These are phyloP conservation scores for Cyclargus thomasi DNA, from an alignment of 1,140 invertebrate genomes.

Conservation along the genomic window DNA sequence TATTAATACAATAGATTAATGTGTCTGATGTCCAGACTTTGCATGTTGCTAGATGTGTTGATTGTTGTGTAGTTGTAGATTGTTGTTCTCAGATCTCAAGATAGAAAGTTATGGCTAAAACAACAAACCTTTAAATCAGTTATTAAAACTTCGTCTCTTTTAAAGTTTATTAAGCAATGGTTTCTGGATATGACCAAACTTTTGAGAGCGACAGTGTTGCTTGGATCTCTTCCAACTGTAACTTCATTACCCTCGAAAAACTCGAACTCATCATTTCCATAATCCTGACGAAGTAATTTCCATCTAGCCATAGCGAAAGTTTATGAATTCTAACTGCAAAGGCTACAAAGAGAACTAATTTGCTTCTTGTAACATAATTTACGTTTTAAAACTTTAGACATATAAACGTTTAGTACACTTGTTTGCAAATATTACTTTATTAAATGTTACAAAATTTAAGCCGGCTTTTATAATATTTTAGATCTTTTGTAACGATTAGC, in stretches of 20 bases:
- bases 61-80: no score
- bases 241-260: constrained; percentile 46
- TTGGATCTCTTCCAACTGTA: constrained; percentile 46
- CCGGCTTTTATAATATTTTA: background rate
- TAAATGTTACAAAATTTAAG: no score
- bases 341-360: background rate
- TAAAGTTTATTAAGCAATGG: constrained; percentile 51
- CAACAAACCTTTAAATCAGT: constrained; percentile 37
- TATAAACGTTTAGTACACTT: background rate
- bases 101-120: background rate
- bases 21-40: no score
- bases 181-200: constrained; percentile 59
- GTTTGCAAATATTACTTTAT: background rate
- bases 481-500: no score
- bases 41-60: no score
- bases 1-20: no score
- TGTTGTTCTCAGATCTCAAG: background rate
- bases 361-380: background rate
- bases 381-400: background rate
- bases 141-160: constrained; percentile 43
- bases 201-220: constrained; percentile 49
- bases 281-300: constrained; percentile 53
- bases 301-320: constrained; percentile 48
- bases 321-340: background rate
- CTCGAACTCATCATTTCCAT: constrained; percentile 45